A percentile compares a stretch with the other conserved stretches of the same genome.
Evolutionary conservation across 2,113 vertebrate species (phyloP).

Genomic region (Turdus rufiventris): DNA sequence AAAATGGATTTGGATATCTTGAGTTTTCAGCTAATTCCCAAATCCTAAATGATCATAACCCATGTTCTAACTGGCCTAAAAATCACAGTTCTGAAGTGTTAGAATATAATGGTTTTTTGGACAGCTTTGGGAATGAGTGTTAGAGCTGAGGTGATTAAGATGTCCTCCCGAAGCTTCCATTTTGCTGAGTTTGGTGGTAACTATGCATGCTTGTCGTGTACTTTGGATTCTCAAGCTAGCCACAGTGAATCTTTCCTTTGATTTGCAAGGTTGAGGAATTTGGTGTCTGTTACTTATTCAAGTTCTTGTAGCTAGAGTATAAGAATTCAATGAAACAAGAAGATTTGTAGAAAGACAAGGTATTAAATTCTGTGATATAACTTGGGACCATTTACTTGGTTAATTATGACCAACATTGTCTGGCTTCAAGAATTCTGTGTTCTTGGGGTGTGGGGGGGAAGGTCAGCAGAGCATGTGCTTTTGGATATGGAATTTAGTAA

Average conservation of each 20-base stretch:
- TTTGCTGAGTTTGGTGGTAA: rapidly evolving
- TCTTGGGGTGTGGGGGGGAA: rapidly evolving
- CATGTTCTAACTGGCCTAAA: background rate
- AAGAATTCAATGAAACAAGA: background rate
- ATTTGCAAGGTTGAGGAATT: background rate
- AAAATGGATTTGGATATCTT: background rate
- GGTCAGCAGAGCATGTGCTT: background rate
- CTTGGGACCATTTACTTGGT: background rate
- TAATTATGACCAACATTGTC: background rate
- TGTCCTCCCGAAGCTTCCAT: background rate
- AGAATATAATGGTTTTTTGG: background rate
- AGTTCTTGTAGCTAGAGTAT: background rate
- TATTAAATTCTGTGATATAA: background rate
- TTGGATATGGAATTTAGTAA: background rate
- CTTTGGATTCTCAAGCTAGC: background rate
- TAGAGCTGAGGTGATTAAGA: background rate
- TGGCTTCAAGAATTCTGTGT: background rate
- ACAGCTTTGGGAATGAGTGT: background rate
- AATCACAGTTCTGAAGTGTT: background rate
- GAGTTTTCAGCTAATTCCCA: background rate
- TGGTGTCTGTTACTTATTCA: background rate
- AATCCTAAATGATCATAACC: background rate
- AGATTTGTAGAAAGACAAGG: background rate
- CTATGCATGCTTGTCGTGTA: rapidly evolving
- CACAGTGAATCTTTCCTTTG: background rate